Evolutionary conservation across 2,888 invertebrate genomes (phyloP).

Genomic region (Subacronicta megacephala): DNA sequence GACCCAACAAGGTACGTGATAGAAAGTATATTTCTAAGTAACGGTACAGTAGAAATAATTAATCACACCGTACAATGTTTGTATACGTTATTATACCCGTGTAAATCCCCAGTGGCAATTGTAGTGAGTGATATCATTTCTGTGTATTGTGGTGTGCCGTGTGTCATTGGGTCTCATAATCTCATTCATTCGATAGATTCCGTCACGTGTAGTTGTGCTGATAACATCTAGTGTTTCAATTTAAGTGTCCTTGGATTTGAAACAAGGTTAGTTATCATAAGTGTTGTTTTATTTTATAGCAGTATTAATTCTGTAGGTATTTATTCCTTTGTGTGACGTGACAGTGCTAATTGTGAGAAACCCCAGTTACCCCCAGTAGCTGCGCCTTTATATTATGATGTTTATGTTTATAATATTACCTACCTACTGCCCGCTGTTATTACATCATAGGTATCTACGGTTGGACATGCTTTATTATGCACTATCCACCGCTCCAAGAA

Average conservation of each 20-base stretch:
- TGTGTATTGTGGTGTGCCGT: neutral
- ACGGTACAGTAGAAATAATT: slow-evolving; percentile 19
- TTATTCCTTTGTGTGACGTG: neutral
- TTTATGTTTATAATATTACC: too few species aligned
- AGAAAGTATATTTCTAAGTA: slow-evolving; percentile 26
- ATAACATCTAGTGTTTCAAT: slow-evolving; percentile 21
- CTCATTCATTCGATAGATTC: slow-evolving; percentile 25
- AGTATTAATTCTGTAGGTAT: too few species aligned
- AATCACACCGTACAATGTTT: slow-evolving; percentile 11
- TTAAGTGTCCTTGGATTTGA: slow-evolving; percentile 37
- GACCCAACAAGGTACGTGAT: slow-evolving; percentile 45
- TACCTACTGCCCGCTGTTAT: too few species aligned
- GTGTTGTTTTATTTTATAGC: slow-evolving; percentile 5
- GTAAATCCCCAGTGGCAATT: slow-evolving; percentile 31
- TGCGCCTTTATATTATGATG: too few species aligned
- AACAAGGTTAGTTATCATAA: slow-evolving; percentile 36
- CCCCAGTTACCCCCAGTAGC: too few species aligned
- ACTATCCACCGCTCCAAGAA: too few species aligned
- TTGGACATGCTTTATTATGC: too few species aligned
- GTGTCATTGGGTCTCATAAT: slow-evolving; percentile 17
- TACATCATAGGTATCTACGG: too few species aligned
- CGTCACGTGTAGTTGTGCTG: slow-evolving; percentile 17
- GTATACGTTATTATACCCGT: slow-evolving; percentile 16
- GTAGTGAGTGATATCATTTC: slow-evolving; percentile 37
- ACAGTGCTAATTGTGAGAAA: neutral